phyloP scores from a whole-genome alignment of 2,113 vertebrate genomes.

The Petaurus breviceps region DNA sequence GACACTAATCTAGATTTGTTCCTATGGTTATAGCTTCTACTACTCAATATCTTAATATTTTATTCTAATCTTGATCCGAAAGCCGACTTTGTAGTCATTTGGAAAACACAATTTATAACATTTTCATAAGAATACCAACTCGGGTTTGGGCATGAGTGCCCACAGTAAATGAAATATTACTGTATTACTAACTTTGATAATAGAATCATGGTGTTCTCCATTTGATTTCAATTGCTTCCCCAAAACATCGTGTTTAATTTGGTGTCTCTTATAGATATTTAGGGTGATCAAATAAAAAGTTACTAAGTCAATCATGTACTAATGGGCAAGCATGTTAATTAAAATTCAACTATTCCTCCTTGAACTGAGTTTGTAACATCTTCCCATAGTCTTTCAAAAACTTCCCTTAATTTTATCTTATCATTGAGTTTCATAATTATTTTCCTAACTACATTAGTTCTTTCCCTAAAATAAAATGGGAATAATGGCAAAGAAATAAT shows the following conservation, averaged over 20 bases:
- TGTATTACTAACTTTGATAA: background rate
- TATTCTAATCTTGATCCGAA: background rate
- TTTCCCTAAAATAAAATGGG: background rate
- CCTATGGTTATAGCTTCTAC: background rate
- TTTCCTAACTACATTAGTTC: background rate
- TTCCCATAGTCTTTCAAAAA: background rate
- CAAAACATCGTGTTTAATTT: background rate
- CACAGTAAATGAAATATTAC: background rate
- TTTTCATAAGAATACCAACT: background rate
- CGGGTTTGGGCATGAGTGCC: background rate
- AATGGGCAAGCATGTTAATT: background rate
- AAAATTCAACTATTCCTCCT: background rate
- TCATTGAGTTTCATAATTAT: background rate
- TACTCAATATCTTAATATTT: background rate
- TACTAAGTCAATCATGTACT: background rate
- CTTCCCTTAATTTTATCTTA: background rate
- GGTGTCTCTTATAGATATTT: background rate
- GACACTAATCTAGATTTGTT: background rate
- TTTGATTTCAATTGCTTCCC: background rate
- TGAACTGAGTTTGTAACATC: background rate
- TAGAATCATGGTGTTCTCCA: background rate
- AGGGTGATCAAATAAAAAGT: background rate
- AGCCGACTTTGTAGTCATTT: background rate
- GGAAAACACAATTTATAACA: background rate
- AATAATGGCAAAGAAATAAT: background rate